phyloP scores from a whole-genome alignment of 2,888 invertebrate genomes.

The Villa cingulata region DNA sequence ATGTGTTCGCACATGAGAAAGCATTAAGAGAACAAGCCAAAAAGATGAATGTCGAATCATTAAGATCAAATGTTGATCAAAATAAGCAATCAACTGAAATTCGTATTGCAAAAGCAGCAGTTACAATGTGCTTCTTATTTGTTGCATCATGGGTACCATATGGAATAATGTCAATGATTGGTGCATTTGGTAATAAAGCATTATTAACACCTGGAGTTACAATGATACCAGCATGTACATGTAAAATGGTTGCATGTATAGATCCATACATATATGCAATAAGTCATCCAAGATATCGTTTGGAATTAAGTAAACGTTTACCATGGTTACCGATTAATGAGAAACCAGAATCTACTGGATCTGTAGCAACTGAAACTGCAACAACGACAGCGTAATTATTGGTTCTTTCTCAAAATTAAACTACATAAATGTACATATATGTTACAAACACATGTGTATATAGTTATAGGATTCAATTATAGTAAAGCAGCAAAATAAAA shows the following conservation, averaged over 20 bases:
- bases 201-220: constrained; percentile 59
- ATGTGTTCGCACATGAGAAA: constrained; percentile 76
- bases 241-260: constrained; percentile 79
- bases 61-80: constrained; percentile 54
- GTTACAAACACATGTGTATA: too few relatives aligned
- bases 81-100: constrained; percentile 60
- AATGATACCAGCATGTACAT: constrained; percentile 76
- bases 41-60: constrained; percentile 82
- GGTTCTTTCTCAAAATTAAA: too few relatives aligned
- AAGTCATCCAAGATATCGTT: constrained; percentile 76
- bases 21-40: constrained; percentile 67
- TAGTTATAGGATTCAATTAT: too few relatives aligned
- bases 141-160: constrained; percentile 86
- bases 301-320: constrained; percentile 66
- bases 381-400: constrained; percentile 15
- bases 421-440: too few relatives aligned
- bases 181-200: constrained; percentile 63
- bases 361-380: constrained; percentile 28
- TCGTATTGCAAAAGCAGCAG: constrained; percentile 75
- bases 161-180: constrained; percentile 66
- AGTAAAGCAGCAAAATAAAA: too few relatives aligned
- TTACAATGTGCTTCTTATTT: constrained; percentile 73
- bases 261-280: constrained; percentile 87
- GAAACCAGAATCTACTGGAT: constrained; percentile 43
- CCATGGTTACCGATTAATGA: constrained; percentile 61